phyloP scores from a whole-genome alignment of 2,113 vertebrate genomes.

The mouse (Mus musculus) region GRCm39 chr15:96581001-96581500 shows the following conservation, averaged over 20 bases:
- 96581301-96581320: not conserved
- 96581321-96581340: not conserved
- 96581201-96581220: not conserved
- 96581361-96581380: not conserved
- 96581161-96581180: conserved; percentile 28
- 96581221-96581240: not conserved
- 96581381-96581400: not conserved
- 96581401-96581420: not conserved
- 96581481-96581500: not conserved
- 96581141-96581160: not conserved
- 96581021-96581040: not conserved
- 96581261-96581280: not conserved
- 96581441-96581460: not conserved
- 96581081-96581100: not conserved
- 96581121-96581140: not conserved
- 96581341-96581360: not conserved
- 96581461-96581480: not conserved
- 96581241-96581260: not conserved
- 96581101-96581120: not conserved
- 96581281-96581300: not conserved
- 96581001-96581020: not conserved
- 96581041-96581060: not conserved
- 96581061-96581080: not conserved
- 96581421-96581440: not conserved
- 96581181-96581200: no score